Base-by-base conservation (phyloP, 2,888 invertebrate genomes). In the Heliconius cydno region DNA sequence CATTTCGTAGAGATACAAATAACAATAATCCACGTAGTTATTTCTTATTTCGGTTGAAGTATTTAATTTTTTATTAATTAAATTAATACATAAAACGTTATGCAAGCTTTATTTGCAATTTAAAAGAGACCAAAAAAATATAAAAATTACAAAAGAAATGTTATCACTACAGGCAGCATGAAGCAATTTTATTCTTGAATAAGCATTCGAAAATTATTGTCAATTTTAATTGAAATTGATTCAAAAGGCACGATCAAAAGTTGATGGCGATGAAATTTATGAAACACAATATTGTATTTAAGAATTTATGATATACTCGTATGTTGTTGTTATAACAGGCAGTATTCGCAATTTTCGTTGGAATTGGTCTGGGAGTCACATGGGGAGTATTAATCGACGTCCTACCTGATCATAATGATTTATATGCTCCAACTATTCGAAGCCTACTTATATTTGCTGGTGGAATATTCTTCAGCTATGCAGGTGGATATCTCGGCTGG, bases 301-400 rank as follows among this genome's bases (percentile, higher is more conserved):
- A n/a, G 52, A 57, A 65, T 80, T 82, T 83, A 83, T 78, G 79
- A 84, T 65, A 25, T 70, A 68, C 28, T 75, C 63, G 52, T 71
- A 25, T 46, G 25, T 46, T 46, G 41, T 78, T 83, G 83, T 86
- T 84, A 85, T 86, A 84, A 79, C 90, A 95, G 94, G 92, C 91
- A 76, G 82, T 90, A 34, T 85, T 94, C 46, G 94, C 94, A 63
- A 90, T 94, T 83, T 91, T 92, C 80, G 84, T 93, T 30, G 94
- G 94, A 63, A 90, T 94, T 74, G 88, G 81, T 10, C 85, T 94
- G 70, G 95, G 94, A 77, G 85, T 94, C 83, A 84, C 86, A n/a
- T 93, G 93, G 94, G 95, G 94, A 34, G 85, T 92, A 82, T 79
- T 94, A 77, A 88, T 89, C 78, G 94, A 94, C 87, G 85, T 88